Evolutionary conservation across 2,113 vertebrate species (phyloP).

Genomic region (Anser brachyrhynchus): DNA sequence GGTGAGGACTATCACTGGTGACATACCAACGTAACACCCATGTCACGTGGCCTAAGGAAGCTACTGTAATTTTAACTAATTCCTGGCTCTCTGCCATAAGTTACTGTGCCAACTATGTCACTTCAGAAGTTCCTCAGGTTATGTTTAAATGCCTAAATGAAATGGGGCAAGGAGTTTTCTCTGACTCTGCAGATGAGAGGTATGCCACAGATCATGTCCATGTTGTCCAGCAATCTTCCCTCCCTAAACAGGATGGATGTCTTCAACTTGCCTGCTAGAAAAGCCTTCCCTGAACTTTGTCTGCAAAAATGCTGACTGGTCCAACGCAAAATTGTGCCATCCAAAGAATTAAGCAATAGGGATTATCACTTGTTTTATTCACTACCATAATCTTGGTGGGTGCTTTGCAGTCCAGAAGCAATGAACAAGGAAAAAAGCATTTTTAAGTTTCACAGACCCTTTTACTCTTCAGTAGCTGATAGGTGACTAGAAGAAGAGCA

Average conservation of each 20-base stretch:
- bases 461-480: background rate
- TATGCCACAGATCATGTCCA: background rate
- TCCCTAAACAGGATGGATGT: background rate
- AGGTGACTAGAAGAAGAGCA: background rate
- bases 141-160: background rate
- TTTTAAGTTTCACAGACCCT: background rate
- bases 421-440: background rate
- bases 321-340: background rate
- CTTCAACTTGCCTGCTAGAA: background rate
- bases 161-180: background rate
- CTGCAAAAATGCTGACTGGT: background rate
- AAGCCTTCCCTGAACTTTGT: background rate
- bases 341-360: background rate
- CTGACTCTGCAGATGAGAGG: rapidly evolving
- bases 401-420: background rate
- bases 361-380: background rate
- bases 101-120: background rate
- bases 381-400: rapidly evolving
- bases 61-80: background rate
- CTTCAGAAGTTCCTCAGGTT: background rate
- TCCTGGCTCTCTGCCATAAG: background rate
- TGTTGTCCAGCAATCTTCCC: background rate
- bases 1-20: rapidly evolving
- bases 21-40: background rate
- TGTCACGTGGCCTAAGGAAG: rapidly evolving